phyloP scores from a whole-genome alignment of 2,113 vertebrate genomes.

The Columba janthina region DNA sequence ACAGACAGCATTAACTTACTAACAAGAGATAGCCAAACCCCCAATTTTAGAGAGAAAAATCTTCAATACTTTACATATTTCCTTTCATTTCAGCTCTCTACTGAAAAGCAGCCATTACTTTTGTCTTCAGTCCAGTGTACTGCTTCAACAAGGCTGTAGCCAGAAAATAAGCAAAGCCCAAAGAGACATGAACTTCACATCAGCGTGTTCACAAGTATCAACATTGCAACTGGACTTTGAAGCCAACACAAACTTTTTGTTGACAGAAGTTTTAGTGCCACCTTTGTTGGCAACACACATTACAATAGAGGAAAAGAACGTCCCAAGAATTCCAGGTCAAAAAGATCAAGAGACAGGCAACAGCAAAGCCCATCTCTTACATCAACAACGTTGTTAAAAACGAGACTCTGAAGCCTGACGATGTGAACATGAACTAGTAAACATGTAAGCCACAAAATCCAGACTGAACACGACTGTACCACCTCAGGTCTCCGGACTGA shows the following conservation, averaged over 20 bases:
- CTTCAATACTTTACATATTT: neutral
- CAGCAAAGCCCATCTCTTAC: neutral
- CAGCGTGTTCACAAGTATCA: neutral
- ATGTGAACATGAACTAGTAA: neutral
- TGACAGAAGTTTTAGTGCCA: neutral
- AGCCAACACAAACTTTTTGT: neutral
- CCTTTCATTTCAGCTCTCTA: constrained; percentile 4
- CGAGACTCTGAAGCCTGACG: neutral
- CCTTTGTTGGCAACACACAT: neutral
- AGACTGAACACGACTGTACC: neutral
- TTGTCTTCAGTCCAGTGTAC: constrained; percentile 1
- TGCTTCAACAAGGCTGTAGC: neutral
- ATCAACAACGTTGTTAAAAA: neutral
- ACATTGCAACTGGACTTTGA: neutral
- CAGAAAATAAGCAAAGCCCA: neutral
- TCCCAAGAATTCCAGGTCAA: neutral
- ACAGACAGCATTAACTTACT: neutral
- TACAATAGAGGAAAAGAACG: neutral
- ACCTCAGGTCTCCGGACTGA: constrained; percentile 12
- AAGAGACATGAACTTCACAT: neutral
- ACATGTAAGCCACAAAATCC: neutral
- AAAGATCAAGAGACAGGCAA: neutral
- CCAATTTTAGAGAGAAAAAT: neutral
- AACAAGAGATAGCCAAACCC: constrained; percentile 6
- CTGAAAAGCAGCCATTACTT: constrained; percentile 20